These are phyloP conservation scores for Penaeus monodon DNA, from an alignment of 2,888 invertebrate species.

Conservation along the genomic window DNA sequence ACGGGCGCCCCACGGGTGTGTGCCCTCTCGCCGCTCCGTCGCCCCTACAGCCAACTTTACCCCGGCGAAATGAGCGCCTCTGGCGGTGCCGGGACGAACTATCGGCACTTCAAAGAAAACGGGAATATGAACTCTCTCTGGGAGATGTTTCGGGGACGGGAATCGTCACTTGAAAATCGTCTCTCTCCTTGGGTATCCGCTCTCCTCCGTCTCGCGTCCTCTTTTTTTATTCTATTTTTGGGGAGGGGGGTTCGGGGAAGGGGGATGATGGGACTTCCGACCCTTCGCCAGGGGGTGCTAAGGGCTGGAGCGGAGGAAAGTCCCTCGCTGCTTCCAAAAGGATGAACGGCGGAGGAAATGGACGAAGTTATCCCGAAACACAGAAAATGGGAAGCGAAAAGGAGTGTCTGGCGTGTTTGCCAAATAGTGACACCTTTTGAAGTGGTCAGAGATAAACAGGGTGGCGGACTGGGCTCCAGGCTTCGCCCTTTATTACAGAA, in stretches of 20 bases:
- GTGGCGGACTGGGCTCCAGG: slow-evolving; percentile 7
- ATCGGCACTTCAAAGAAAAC: slow-evolving; percentile 54
- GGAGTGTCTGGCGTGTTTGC: slow-evolving; percentile 40
- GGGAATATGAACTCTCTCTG: slow-evolving; percentile 23
- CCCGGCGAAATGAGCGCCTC: slow-evolving; percentile 44
- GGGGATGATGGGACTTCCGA: too few species aligned
- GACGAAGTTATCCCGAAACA: slow-evolving; percentile 25
- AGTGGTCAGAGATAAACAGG: slow-evolving; percentile 42
- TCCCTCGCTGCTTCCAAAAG: too few species aligned
- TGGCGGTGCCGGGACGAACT: slow-evolving; percentile 30
- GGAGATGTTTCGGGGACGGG: background rate
- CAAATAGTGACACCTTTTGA: slow-evolving; percentile 58
- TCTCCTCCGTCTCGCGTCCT: too few species aligned
- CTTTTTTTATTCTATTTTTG: too few species aligned
- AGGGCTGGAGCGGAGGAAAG: too few species aligned
- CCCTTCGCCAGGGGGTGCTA: too few species aligned
- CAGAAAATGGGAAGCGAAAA: slow-evolving; percentile 44
- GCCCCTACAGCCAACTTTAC: slow-evolving; percentile 49
- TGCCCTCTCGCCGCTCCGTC: slow-evolving; percentile 38
- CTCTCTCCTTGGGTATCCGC: too few species aligned
- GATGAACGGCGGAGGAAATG: slow-evolving; percentile 15
- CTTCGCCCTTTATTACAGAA: slow-evolving; percentile 46
- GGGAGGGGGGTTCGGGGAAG: too few species aligned
- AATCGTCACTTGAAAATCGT: too few species aligned
- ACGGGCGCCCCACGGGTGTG: slow-evolving; percentile 36